Percentiles rank a stretch among this genome's conserved stretches.
Conservation (phyloP, 2,888 invertebrate species). For the Leucoma salicis region DNA sequence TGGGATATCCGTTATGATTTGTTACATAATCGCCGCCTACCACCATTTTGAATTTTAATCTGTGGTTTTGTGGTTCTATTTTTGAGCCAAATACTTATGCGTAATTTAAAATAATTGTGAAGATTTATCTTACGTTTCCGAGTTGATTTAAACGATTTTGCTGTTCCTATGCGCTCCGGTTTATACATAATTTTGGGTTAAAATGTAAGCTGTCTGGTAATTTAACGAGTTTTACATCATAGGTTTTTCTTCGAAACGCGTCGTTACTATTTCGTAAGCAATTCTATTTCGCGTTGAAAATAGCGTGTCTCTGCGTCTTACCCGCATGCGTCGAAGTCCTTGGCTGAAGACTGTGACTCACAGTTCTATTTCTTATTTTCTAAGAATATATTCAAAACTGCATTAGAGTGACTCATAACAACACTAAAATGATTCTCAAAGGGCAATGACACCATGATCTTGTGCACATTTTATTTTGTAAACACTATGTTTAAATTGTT, state of each 20-base stretch:
- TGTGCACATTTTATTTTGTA: constrained; percentile 39
- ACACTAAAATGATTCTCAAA: constrained; percentile 50
- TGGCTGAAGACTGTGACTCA: constrained; percentile 68
- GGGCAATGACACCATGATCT: constrained; percentile 67
- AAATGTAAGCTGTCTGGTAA: background rate
- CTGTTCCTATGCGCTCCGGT: too few relatives aligned
- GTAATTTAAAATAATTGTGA: background rate
- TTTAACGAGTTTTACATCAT: constrained; percentile 15
- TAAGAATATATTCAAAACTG: constrained; percentile 78
- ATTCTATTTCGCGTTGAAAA: constrained; percentile 41
- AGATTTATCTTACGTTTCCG: constrained; percentile 17
- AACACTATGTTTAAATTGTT: constrained; percentile 17
- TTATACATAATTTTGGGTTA: too few relatives aligned
- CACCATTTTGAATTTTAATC: constrained; percentile 21
- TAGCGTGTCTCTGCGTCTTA: constrained; percentile 38
- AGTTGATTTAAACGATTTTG: background rate
- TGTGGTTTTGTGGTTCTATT: constrained; percentile 19
- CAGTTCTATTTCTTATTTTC: constrained; percentile 74
- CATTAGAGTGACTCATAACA: constrained; percentile 66
- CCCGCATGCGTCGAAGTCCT: constrained; percentile 52
- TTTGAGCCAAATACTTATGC: constrained; percentile 8
- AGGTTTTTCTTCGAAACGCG: constrained; percentile 14
- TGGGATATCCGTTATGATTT: constrained; percentile 49
- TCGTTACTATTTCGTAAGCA: constrained; percentile 29
- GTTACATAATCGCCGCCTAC: constrained; percentile 30